Evolutionary conservation across 2,113 vertebrate genomes (phyloP).

Genomic region (Cromileptes altivelis): DNA sequence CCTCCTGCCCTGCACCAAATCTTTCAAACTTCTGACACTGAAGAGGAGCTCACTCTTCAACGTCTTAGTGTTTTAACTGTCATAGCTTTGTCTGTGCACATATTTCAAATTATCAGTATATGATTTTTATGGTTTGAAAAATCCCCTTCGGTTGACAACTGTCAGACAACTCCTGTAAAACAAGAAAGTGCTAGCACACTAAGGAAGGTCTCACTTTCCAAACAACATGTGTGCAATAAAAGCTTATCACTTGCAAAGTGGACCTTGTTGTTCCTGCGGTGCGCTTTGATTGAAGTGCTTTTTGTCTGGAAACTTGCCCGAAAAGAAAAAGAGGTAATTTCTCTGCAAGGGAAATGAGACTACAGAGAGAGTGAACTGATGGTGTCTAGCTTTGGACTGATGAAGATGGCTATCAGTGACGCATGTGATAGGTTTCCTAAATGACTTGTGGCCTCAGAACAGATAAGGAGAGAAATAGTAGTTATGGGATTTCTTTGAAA

Average conservation of each 20-base stretch:
- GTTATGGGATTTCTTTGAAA: constrained; percentile 14
- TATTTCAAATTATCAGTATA: neutral
- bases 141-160: neutral
- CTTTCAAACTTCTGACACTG: constrained; percentile 28
- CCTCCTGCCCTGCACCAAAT: constrained; percentile 15
- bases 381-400: constrained; percentile 25
- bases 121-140: neutral
- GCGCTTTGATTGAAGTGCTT: constrained; percentile 16
- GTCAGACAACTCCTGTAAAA: neutral
- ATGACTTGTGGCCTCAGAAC: constrained; percentile 22
- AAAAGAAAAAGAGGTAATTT: constrained; percentile 12
- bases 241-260: constrained; percentile 8
- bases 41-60: neutral
- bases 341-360: constrained; percentile 30
- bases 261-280: neutral
- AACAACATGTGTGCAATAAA: constrained; percentile 27
- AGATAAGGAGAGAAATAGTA: constrained; percentile 8
- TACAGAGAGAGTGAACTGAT: constrained; percentile 10
- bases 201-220: neutral
- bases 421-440: constrained; percentile 19
- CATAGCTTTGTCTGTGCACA: neutral
- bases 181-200: neutral
- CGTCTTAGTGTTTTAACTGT: neutral
- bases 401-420: constrained; percentile 34
- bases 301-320: constrained; percentile 25